Percentiles rank a stretch among this genome's conserved stretches.
Conservation (phyloP, 2,888 invertebrate genomes). For the Ophonus ardosiacus region DNA sequence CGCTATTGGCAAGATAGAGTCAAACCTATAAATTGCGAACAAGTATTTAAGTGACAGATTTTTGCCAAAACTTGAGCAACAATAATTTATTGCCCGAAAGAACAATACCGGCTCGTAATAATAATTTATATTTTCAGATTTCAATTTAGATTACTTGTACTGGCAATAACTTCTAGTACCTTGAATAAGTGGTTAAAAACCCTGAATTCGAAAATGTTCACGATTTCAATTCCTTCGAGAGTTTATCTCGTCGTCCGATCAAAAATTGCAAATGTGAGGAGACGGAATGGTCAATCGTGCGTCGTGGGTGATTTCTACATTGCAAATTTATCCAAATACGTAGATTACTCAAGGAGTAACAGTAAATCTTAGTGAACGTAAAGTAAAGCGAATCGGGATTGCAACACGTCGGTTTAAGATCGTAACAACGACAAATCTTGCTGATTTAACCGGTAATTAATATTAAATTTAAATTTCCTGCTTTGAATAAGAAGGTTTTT, state of each 20-base stretch:
- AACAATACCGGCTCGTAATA: not conserved
- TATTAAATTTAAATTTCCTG: slow-evolving; percentile 41
- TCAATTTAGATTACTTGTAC: slow-evolving; percentile 21
- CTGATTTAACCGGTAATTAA: slow-evolving; percentile 46
- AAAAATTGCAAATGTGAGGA: slow-evolving; percentile 43
- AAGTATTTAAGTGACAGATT: not conserved
- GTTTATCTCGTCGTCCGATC: slow-evolving; percentile 15
- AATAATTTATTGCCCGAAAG: slow-evolving; percentile 7
- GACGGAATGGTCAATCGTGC: slow-evolving; percentile 56
- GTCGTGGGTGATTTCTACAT: slow-evolving; percentile 50
- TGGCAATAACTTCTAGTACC: slow-evolving; percentile 13
- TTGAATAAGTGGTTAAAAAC: slow-evolving; percentile 12
- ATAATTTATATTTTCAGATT: slow-evolving; percentile 26
- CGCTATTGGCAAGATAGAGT: not conserved
- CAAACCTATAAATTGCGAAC: not conserved
- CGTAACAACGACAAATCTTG: slow-evolving; percentile 32
- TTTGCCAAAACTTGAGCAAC: not conserved
- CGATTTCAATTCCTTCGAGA: slow-evolving; percentile 30
- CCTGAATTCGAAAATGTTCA: not conserved
- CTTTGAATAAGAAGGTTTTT: slow-evolving; percentile 35
- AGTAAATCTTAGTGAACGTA: slow-evolving; percentile 51
- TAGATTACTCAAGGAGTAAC: slow-evolving; percentile 32
- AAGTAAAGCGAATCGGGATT: slow-evolving; percentile 36
- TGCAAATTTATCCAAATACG: slow-evolving; percentile 24
- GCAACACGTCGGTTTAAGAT: slow-evolving; percentile 37